Percentiles rank a stretch among this genome's conserved stretches.
These are phyloP conservation scores for Telmatherina bonti DNA, from an alignment of 2,797 vertebrate species.

Conservation along the genomic window DNA sequence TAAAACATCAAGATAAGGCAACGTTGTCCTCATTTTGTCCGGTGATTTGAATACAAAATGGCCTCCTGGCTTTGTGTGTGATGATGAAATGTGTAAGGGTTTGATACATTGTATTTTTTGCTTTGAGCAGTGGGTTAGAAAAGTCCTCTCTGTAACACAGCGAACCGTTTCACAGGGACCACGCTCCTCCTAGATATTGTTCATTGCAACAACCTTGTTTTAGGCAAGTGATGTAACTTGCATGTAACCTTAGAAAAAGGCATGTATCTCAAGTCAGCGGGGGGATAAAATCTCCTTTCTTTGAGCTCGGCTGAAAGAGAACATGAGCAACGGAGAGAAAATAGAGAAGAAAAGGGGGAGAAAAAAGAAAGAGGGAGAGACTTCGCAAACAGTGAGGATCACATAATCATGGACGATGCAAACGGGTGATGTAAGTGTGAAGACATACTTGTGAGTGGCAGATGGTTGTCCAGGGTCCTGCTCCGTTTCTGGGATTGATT, in stretches of 20 bases:
- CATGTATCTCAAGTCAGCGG: constrained; percentile 68
- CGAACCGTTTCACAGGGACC: constrained; percentile 70
- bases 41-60: constrained; percentile 65
- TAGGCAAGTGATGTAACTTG: constrained; percentile 82
- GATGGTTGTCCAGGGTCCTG: constrained; percentile 66
- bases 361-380: constrained; percentile 39
- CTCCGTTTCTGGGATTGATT: constrained; percentile 64
- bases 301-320: constrained; percentile 68
- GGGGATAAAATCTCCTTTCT: constrained; percentile 75
- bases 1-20: constrained; percentile 54
- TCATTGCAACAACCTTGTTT: constrained; percentile 78
- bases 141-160: constrained; percentile 63
- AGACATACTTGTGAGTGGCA: constrained; percentile 71
- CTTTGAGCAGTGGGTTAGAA: constrained; percentile 57
- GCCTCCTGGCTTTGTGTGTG: constrained; percentile 42
- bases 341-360: constrained; percentile 22
- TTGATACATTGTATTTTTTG: constrained; percentile 57
- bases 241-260: constrained; percentile 77
- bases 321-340: constrained; percentile 37
- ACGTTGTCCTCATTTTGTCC: constrained; percentile 34
- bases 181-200: constrained; percentile 68
- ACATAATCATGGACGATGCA: constrained; percentile 67
- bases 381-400: constrained; percentile 69
- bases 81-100: constrained; percentile 70
- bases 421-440: constrained; percentile 79